Conservation (phyloP, 2,113 vertebrate genomes). For the Pelodiscus sinensis region DNA sequence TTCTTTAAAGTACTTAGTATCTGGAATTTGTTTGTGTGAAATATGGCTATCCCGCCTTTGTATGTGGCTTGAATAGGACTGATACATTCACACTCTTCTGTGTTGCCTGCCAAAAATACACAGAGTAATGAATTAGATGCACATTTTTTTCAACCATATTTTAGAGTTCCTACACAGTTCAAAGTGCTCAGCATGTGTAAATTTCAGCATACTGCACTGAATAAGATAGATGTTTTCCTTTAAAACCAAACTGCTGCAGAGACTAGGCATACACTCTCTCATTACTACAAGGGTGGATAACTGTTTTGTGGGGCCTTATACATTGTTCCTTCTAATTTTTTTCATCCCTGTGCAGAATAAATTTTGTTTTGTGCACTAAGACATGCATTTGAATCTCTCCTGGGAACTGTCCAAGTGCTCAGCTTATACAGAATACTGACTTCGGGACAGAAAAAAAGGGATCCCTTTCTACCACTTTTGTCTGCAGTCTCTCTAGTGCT, state of each 20-base stretch:
- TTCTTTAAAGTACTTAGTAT: background rate
- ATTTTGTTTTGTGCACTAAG: no score
- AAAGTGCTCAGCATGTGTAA: accelerated
- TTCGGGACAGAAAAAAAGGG: no score
- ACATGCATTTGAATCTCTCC: no score
- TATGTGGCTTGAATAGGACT: background rate
- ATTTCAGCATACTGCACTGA: background rate
- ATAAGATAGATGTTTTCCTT: background rate
- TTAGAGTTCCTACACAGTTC: background rate
- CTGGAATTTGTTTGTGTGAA: background rate
- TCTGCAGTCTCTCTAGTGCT: no score
- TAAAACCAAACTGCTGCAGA: background rate
- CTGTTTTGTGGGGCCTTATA: no score
- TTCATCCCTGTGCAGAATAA: no score
- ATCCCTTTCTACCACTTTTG: no score
- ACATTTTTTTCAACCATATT: background rate
- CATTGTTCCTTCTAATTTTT: no score
- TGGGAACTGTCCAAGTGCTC: no score
- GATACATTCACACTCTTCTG: background rate
- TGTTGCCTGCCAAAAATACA: background rate
- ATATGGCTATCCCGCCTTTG: background rate
- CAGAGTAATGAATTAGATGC: background rate
- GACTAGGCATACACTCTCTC: background rate
- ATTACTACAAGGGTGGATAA: background rate
- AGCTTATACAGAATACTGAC: no score